Conservation (phyloP, 2,888 invertebrate species). For the Plebejus anna region DNA sequence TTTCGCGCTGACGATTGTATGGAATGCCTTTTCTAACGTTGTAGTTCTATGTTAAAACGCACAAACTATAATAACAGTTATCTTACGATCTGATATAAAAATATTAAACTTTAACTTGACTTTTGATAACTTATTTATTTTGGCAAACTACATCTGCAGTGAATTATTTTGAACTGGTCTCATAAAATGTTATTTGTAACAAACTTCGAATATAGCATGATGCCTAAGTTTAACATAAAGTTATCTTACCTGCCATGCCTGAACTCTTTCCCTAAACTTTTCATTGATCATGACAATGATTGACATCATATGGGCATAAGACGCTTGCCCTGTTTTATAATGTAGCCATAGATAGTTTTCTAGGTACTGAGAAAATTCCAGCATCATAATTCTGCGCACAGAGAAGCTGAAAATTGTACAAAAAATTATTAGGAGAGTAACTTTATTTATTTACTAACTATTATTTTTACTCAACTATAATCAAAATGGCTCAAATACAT, state of each 20-base stretch:
- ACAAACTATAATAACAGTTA: no score
- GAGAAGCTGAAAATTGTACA: constrained; percentile 78
- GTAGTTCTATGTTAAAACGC: no score
- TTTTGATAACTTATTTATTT: background rate
- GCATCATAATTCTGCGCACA: constrained; percentile 94
- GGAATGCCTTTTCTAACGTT: no score
- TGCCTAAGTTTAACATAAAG: background rate
- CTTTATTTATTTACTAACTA: background rate
- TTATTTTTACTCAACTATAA: background rate
- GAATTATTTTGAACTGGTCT: background rate
- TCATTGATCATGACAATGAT: constrained; percentile 99
- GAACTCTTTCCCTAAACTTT: constrained; percentile 97
- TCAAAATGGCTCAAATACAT: background rate
- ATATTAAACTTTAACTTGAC: background rate
- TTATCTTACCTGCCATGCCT: constrained; percentile 89
- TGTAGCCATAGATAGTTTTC: constrained; percentile 99
- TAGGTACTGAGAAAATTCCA: constrained; percentile 98
- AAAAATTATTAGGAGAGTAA: constrained; percentile 8
- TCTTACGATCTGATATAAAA: no score
- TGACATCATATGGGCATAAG: constrained; percentile 95
- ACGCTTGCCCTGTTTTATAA: constrained; percentile 86
- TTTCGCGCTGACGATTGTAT: no score
- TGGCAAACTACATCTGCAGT: background rate
- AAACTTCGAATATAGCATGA: background rate
- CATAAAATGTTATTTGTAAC: background rate